These are phyloP conservation scores for Scylla paramamosain DNA, from an alignment of 1,140 invertebrate genomes.

Conservation along the genomic window DNA sequence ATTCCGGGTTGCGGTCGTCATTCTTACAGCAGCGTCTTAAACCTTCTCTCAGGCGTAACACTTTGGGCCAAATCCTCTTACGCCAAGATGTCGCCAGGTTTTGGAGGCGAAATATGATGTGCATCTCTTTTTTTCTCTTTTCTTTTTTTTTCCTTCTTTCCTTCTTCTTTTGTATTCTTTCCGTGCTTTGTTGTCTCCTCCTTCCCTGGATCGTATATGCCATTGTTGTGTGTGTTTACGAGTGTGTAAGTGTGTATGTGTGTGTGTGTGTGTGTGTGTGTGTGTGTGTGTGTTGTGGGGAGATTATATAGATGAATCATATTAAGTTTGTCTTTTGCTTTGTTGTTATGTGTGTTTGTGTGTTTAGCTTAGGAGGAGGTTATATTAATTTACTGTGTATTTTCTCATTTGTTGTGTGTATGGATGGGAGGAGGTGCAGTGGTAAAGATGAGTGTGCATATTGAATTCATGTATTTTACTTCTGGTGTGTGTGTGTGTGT, in stretches of 20 bases:
- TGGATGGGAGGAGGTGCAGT: no score
- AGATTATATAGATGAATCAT: background rate
- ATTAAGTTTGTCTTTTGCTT: background rate
- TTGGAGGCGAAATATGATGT: no score
- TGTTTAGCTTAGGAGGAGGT: background rate
- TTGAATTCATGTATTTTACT: no score
- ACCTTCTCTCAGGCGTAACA: no score
- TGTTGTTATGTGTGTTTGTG: conserved; percentile 4
- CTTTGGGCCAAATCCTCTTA: no score
- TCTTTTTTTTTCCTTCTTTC: background rate
- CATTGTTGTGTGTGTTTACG: background rate
- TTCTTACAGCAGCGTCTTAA: no score
- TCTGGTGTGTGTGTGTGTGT: no score
- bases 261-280: conserved; percentile 31
- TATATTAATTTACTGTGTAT: no score
- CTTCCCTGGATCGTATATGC: background rate
- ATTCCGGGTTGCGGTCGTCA: no score
- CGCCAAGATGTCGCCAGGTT: no score
- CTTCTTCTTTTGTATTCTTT: background rate
- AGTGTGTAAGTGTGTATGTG: background rate
- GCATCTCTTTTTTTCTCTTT: background rate
- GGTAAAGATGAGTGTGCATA: no score
- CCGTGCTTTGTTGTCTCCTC: background rate
- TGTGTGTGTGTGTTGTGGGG: background rate
- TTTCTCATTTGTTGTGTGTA: no score